These are phyloP conservation scores for Augochlorella aurata DNA, from an alignment of 2,888 invertebrate species.

Conservation along the genomic window DNA sequence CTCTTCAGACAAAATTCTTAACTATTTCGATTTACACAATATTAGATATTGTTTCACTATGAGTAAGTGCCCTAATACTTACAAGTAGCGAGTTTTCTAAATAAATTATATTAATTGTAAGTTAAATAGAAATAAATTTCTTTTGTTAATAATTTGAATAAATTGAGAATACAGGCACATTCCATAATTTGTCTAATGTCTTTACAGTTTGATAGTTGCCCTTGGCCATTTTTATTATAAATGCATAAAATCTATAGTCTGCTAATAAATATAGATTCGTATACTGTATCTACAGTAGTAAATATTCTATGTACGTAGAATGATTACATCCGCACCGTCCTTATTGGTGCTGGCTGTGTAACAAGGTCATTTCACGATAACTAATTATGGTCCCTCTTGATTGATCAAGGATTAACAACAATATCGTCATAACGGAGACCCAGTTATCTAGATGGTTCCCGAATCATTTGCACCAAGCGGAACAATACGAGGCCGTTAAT, in stretches of 20 bases:
- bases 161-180: no score
- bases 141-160: no score
- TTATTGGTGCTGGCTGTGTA: neutral
- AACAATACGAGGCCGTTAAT: constrained; percentile 15
- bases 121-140: no score
- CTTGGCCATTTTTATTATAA: no score
- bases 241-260: no score
- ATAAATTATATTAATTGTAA: neutral
- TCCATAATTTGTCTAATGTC: no score
- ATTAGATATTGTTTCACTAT: neutral
- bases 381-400: neutral
- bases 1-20: neutral
- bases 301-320: neutral
- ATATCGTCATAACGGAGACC: neutral
- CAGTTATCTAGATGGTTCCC: neutral
- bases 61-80: neutral
- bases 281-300: neutral
- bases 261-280: no score
- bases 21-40: neutral
- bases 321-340: neutral
- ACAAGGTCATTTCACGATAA: neutral
- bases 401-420: neutral
- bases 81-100: neutral
- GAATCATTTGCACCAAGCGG: neutral
- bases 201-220: no score